A percentile compares a stretch with the other conserved stretches of the same genome.
phyloP scores from a whole-genome alignment of 1,140 invertebrate species.

The Cataglyphis hispanica region DNA sequence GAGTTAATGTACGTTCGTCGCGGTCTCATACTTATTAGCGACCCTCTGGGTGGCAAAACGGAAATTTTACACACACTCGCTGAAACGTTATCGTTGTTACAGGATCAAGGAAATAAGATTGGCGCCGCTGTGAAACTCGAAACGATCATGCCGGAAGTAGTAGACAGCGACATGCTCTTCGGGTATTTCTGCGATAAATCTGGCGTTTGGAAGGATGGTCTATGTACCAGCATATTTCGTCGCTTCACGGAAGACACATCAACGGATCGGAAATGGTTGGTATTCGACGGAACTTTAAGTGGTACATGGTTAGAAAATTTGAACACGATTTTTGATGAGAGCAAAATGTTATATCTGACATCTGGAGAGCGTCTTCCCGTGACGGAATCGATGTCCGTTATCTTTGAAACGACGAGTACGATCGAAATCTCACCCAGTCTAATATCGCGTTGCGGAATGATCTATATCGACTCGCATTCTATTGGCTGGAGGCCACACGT shows the following conservation, averaged over 20 bases:
- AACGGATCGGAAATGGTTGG: conserved; percentile 87
- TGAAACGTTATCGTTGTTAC: conserved; percentile 86
- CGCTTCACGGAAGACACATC: conserved; percentile 75
- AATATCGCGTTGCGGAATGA: conserved; percentile 90
- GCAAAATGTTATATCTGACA: conserved; percentile 87
- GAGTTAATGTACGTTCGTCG: conserved; percentile 90
- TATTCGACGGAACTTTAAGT: conserved; percentile 90
- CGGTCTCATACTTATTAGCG: conserved; percentile 86
- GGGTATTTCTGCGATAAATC: conserved; percentile 88
- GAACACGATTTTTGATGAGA: conserved; percentile 90
- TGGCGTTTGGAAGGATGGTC: conserved; percentile 90
- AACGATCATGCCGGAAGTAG: conserved; percentile 89
- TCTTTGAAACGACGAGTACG: conserved; percentile 91
- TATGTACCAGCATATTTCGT: conserved; percentile 85
- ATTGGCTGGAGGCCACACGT: conserved; percentile 84
- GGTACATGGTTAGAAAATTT: conserved; percentile 90
- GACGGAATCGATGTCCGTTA: conserved; percentile 87
- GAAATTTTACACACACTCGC: conserved; percentile 85
- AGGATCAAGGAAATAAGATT: conserved; percentile 75
- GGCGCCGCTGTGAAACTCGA: conserved; percentile 84
- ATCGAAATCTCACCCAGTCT: conserved; percentile 88
- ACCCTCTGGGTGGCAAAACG: conserved; percentile 88
- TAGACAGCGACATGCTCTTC: conserved; percentile 89
- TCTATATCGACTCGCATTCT: conserved; percentile 88
- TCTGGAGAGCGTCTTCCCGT: conserved; percentile 89